phyloP scores from a whole-genome alignment of 1,140 invertebrate species.

The Drosophila arawakana region DNA sequence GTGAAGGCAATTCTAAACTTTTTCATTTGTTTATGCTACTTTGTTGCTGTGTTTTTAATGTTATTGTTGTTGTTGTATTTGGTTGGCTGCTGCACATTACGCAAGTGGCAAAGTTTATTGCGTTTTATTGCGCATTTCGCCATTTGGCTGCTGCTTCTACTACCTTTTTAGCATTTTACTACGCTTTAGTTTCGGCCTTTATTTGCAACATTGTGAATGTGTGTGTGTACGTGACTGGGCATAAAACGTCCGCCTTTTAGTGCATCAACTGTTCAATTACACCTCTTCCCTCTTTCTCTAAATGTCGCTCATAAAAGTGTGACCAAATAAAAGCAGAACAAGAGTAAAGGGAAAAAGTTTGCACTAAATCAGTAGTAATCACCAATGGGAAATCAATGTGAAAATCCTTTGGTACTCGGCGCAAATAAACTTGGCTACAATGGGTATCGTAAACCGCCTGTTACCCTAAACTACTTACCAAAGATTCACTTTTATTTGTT shows the following conservation, averaged over 20 bases:
- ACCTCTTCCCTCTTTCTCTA: background rate
- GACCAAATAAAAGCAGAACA: constrained; percentile 25
- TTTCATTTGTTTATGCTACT: constrained; percentile 63
- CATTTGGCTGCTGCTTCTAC: constrained; percentile 26
- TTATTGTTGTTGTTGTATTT: background rate
- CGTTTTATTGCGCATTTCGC: constrained; percentile 70
- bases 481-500: background rate
- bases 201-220: constrained; percentile 16
- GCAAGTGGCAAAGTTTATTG: constrained; percentile 73
- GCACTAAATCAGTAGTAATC: background rate
- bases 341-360: background rate
- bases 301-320: constrained; percentile 39
- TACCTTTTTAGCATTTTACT: constrained; percentile 50
- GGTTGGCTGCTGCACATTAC: constrained; percentile 49
- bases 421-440: background rate
- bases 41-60: constrained; percentile 55
- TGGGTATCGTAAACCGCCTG: background rate
- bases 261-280: constrained; percentile 21
- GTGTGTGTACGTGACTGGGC: constrained; percentile 37
- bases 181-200: constrained; percentile 32
- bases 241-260: constrained; percentile 36
- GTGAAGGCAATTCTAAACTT: constrained; percentile 54
- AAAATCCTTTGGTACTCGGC: background rate
- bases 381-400: constrained; percentile 18
- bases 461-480: background rate